Conservation (phyloP, 2,888 invertebrate genomes). For the Netelia virgata region DNA sequence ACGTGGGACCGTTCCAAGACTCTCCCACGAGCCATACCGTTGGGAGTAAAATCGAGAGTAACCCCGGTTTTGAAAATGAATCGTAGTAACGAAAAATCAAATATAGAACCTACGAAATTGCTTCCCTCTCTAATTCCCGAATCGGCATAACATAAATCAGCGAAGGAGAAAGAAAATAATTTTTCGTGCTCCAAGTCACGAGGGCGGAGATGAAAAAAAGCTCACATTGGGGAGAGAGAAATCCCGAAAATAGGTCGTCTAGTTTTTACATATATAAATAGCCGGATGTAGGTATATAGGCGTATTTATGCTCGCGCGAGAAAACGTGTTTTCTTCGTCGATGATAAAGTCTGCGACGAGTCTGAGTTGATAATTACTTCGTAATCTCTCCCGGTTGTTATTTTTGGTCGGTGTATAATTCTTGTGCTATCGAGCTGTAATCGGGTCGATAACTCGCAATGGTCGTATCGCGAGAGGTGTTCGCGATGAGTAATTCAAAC, state of each 20-base stretch:
- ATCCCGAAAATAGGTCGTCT: constrained; percentile 43
- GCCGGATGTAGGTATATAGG: background rate
- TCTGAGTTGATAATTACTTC: background rate
- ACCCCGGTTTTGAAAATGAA: background rate
- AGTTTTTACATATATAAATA: constrained; percentile 5
- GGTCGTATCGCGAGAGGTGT: constrained; percentile 6
- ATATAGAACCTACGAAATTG: constrained; percentile 34
- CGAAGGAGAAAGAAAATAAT: constrained; percentile 11
- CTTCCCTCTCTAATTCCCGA: constrained; percentile 26
- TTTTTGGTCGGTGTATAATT: background rate
- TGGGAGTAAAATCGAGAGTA: background rate
- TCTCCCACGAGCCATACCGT: background rate
- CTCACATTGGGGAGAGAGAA: constrained; percentile 9
- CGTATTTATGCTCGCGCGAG: background rate
- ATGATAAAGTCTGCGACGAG: constrained; percentile 1
- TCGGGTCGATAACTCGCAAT: constrained; percentile 22
- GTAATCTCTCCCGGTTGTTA: background rate
- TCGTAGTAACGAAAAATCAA: background rate
- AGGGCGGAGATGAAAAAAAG: background rate
- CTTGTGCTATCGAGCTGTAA: background rate
- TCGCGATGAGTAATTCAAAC: constrained; percentile 20
- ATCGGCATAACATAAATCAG: constrained; percentile 49
- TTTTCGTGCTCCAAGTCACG: constrained; percentile 17
- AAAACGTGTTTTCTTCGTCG: constrained; percentile 19
- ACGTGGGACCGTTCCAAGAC: background rate